Base-by-base conservation (phyloP, 1,140 invertebrate genomes). In the Bombus confusus region DNA sequence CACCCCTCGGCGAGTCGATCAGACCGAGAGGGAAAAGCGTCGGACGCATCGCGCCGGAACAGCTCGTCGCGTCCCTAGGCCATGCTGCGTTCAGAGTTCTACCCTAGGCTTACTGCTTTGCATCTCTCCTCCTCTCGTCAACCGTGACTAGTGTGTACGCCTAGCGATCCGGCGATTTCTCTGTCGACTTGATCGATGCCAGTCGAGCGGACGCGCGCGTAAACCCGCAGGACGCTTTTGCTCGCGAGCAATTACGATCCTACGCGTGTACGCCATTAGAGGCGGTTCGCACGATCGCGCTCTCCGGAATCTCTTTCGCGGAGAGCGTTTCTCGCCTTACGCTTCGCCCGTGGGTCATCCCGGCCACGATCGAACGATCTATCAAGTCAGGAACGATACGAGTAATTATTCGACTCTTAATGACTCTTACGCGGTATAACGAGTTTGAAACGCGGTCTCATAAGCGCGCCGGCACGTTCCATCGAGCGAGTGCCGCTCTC, bases 391-490 rank as follows among this genome's bases (percentile, higher is more conserved):
- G 87, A 89, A 89, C 89, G 89, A 90, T 91, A 91, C 90, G 89
- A 87, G 85, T 91, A 91, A 91, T 91, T 91, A 91, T 91, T 91
- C 90, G 89, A 88, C 87, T 91, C 90, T 89, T 91, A 91, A 91
- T 91, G 90, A 91, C 86, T 89, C 86, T 91, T 91, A 91, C 87
- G 89, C 88, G 86, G 81, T 72, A 76, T 87, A 90, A 90, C 86
- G 88, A 87, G 86, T 85, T 89, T 80, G 72, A 86, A 81, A 84
- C 81, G 72, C 79, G 79, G 83, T 69, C 85, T 87, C 85, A 88
- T 77, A 85, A 87, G 76, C 82, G 59, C 41, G 86, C 86, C 64
- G 15, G 69, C 69, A 72, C 69, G 37, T 72, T 41, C 37, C 68
- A 28, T 69, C 25, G 22, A 2, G 1, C 66, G 31, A 66, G 6